A percentile compares a stretch with the other conserved stretches of the same genome.
These are phyloP conservation scores for Datnioides undecimradiatus DNA, from an alignment of 2,113 vertebrate species.

Conservation along the genomic window DNA sequence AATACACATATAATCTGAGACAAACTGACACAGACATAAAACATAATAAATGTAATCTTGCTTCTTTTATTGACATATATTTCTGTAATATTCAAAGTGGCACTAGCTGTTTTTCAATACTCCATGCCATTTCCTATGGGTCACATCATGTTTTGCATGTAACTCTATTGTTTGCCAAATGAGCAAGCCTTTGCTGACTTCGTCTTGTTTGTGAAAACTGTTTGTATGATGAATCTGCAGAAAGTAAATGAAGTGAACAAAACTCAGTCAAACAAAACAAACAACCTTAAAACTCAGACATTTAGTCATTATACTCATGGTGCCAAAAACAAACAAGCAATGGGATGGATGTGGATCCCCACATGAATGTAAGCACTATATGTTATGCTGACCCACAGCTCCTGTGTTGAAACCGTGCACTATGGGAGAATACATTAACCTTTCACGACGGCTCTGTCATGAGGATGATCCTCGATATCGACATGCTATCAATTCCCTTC, in stretches of 20 bases:
- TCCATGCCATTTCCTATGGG: conserved; percentile 4
- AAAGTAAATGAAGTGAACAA: conserved; percentile 34
- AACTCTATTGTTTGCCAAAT: conserved; percentile 4
- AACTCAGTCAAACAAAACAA: conserved; percentile 41
- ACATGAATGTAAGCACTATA: background rate
- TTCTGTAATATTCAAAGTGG: conserved; percentile 32
- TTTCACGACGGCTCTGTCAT: conserved; percentile 44
- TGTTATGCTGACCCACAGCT: background rate
- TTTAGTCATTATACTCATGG: conserved; percentile 27
- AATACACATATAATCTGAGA: background rate
- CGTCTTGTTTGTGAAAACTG: conserved; percentile 40
- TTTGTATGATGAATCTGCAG: conserved; percentile 34
- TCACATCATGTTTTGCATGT: conserved; percentile 35
- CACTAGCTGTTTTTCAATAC: conserved; percentile 3
- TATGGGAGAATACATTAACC: conserved; percentile 67
- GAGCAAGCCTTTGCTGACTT: background rate
- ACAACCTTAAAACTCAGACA: background rate
- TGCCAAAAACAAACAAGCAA: conserved; percentile 17
- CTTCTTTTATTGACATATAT: conserved; percentile 7
- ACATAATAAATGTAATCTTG: conserved; percentile 10
- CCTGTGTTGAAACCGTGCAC: background rate
- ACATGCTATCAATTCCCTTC: conserved; percentile 46
- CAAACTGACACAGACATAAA: background rate
- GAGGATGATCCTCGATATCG: conserved; percentile 54
- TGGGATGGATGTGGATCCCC: background rate